Evolutionary conservation across 2,888 invertebrate species (phyloP), one percentile per base, ranked within the genome.

Genomic region (Epistrophe grossulariae): DNA sequence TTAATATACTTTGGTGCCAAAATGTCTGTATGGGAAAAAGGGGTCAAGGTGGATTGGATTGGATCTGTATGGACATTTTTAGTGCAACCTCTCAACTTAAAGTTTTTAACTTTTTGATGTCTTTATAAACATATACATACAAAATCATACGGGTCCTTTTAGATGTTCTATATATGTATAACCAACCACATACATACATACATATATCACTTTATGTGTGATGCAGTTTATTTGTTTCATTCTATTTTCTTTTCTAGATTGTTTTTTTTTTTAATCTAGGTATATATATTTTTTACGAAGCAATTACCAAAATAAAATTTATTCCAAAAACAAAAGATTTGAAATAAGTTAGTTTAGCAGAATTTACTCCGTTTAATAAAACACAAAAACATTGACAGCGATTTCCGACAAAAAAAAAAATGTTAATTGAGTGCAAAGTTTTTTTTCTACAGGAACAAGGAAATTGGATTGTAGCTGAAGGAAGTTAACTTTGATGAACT

Each of bases 21-120:
- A 55, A 70, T 82, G 82, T 85, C 84, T 81, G 60, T 43, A 62
- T 38, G 5, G 50, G 70, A 50, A 28, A 43, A 28, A 64, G 68
- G 74, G 82, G 85, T 85, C 85, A 85, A 85, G 85, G 78, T 85
- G 82, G 57, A n/a, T 62, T 24, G 4, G 13, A 60, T 35, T n/a
- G n/a, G n/a, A n/a, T n/a, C n/a, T n/a, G 38, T 48, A 24, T 35
- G 35, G 10, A 66, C 28, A 31, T 38, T 76, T 43, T 17, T 11
- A 28, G 35, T 24, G 64, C 38, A 66, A 64, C 48, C 28, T 57
- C 45, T 73, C 50, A 15, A 35, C 45, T 73, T 64, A 64, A 57
- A 64, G 64, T 72, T 79, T 45, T 55, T 52, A 38, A 43, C 40
- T 55, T 70, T 73, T 35, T 43, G 50, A 68, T 19, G 70, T 77